phyloP scores from a whole-genome alignment of 2,113 vertebrate species.

The Pelusios castaneus region DNA sequence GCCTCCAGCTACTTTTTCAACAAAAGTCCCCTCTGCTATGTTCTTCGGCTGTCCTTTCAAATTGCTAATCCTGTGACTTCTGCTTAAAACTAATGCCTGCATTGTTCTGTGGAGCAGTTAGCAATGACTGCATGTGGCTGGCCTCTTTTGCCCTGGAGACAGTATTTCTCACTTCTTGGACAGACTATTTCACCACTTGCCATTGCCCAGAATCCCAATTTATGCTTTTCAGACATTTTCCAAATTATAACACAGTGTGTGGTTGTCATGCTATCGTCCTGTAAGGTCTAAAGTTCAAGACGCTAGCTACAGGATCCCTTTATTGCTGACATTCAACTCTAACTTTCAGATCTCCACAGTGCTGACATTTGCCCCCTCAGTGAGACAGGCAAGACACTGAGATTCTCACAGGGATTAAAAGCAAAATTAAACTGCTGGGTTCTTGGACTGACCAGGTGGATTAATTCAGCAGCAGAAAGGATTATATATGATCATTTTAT shows the following conservation, averaged over 20 bases:
- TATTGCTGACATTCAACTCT: constrained; percentile 32
- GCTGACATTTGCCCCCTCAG: constrained; percentile 58
- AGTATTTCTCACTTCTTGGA: background rate
- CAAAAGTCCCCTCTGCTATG: background rate
- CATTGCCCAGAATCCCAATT: background rate
- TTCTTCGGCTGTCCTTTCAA: background rate
- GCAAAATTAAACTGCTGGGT: background rate
- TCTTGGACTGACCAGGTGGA: background rate
- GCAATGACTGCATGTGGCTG: background rate
- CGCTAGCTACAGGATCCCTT: background rate
- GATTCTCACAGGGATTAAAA: background rate
- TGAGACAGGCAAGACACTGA: constrained; percentile 22
- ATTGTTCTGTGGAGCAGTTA: background rate
- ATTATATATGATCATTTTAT: background rate
- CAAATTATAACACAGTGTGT: background rate
- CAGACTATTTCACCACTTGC: background rate
- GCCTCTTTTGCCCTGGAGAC: background rate
- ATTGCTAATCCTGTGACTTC: background rate
- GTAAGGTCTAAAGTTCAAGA: background rate
- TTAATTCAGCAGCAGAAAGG: background rate
- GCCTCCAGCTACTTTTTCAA: background rate
- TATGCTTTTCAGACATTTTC: constrained; percentile 29
- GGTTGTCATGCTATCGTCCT: constrained; percentile 24
- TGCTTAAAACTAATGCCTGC: background rate
- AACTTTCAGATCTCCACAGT: background rate